Conservation (phyloP, 2,888 invertebrate species). For the Sepioteuthis lessoniana region DNA sequence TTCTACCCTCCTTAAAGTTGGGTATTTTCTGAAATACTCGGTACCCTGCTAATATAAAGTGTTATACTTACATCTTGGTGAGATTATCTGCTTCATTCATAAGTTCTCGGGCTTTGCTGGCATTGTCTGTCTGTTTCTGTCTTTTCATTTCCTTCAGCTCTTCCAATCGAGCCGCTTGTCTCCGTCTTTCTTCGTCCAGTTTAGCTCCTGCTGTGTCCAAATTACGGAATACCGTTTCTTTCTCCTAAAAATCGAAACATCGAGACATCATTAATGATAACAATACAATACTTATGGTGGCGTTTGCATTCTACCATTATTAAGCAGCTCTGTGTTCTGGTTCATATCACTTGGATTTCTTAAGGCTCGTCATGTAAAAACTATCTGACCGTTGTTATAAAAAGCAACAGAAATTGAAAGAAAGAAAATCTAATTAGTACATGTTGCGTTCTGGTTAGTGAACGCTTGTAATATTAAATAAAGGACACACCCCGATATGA, state of each 20-base stretch:
- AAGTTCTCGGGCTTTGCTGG: slow-evolving; percentile 45
- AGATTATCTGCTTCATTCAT: slow-evolving; percentile 44
- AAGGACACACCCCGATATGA: too few species aligned
- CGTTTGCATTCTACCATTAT: background rate
- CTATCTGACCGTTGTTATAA: too few species aligned
- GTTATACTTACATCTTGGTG: slow-evolving; percentile 36
- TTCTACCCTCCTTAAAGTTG: too few species aligned
- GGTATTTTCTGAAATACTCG: too few species aligned
- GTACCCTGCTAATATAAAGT: background rate
- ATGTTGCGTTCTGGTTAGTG: too few species aligned
- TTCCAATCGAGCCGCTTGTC: slow-evolving; percentile 47
- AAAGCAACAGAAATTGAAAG: too few species aligned
- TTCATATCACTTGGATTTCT: too few species aligned
- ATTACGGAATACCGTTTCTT: slow-evolving; percentile 41
- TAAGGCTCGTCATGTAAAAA: too few species aligned
- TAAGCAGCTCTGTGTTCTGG: too few species aligned
- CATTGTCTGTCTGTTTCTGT: slow-evolving; percentile 44
- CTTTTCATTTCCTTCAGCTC: slow-evolving; percentile 11
- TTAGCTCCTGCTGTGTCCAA: slow-evolving; percentile 38
- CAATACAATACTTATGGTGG: background rate
- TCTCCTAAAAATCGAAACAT: background rate
- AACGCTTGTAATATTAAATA: too few species aligned
- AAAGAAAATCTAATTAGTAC: too few species aligned
- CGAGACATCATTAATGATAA: background rate
- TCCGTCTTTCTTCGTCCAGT: slow-evolving; percentile 2